phyloP scores from a whole-genome alignment of 2,888 invertebrate species.

The Andrena marginata region DNA sequence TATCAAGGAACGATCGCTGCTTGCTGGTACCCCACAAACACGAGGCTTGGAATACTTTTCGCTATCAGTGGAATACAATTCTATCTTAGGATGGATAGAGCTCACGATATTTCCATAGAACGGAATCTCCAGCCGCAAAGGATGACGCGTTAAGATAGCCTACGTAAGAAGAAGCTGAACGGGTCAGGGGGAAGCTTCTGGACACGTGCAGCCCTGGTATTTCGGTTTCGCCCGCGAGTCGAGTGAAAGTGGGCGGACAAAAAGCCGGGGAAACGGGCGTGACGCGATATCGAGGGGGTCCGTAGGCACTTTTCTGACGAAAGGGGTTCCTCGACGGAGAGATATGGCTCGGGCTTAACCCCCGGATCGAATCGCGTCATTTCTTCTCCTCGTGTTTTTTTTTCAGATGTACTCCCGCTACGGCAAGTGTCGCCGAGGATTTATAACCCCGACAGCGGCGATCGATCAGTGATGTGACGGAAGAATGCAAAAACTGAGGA shows the following conservation, averaged over 20 bases:
- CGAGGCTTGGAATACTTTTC: no score
- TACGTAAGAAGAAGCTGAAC: neutral
- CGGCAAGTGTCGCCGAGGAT: constrained; percentile 28
- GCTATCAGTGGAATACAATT: no score
- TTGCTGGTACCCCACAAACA: no score
- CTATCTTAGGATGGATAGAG: no score
- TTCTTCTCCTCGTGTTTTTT: constrained; percentile 22
- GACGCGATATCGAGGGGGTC: constrained; percentile 36
- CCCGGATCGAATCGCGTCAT: constrained; percentile 11
- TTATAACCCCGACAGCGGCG: constrained; percentile 31
- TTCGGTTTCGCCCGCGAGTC: constrained; percentile 1
- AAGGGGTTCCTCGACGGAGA: constrained; percentile 50
- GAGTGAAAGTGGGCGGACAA: constrained; percentile 26
- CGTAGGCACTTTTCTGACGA: constrained; percentile 38
- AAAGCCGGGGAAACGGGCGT: constrained; percentile 27
- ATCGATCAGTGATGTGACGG: constrained; percentile 33
- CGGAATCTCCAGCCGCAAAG: no score
- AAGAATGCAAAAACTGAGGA: neutral
- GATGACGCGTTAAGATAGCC: no score
- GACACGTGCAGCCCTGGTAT: neutral
- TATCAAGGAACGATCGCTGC: no score
- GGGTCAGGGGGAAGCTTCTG: constrained; percentile 4
- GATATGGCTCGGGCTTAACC: constrained; percentile 50
- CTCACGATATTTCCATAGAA: no score
- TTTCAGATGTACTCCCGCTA: constrained; percentile 6